Evolutionary conservation across 2,113 vertebrate genomes (phyloP).

Genomic region (Gobius niger): DNA sequence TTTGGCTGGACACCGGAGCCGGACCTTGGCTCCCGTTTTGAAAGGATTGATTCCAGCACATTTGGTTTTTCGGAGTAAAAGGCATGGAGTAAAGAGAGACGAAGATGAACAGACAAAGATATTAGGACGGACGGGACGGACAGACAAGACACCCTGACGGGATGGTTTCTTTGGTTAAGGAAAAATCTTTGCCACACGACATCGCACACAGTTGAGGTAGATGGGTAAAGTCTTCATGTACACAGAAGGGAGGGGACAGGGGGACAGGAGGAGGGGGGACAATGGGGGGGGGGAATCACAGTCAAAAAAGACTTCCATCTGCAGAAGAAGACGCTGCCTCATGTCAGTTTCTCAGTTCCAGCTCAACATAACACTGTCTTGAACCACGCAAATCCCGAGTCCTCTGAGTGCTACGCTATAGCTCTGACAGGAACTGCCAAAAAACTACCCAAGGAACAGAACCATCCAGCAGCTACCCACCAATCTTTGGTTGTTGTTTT

Average conservation of each 20-base stretch:
- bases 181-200: conserved; percentile 78
- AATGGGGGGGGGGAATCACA: conserved; percentile 37
- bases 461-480: conserved; percentile 63
- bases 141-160: conserved; percentile 78
- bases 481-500: conserved; percentile 67
- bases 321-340: conserved; percentile 68
- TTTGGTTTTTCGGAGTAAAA: conserved; percentile 75
- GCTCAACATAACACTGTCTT: conserved; percentile 56
- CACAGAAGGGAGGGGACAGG: conserved; percentile 47
- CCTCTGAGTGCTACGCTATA: conserved; percentile 67
- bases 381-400: conserved; percentile 54
- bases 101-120: conserved; percentile 62
- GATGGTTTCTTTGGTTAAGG: conserved; percentile 83
- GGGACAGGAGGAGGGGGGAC: conserved; percentile 19
- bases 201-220: conserved; percentile 82
- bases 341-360: conserved; percentile 76
- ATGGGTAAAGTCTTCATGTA: conserved; percentile 78
- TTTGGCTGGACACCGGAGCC: conserved; percentile 69
- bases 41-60: conserved; percentile 82
- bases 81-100: conserved; percentile 70
- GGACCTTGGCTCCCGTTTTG: conserved; percentile 49
- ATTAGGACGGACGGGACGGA: conserved; percentile 54
- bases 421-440: conserved; percentile 62
- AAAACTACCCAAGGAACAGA: conserved; percentile 62
- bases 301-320: conserved; percentile 68